Evolutionary conservation across 2,113 vertebrate genomes (phyloP), one percentile per base, ranked within the genome.

Genomic region (Poecile atricapillus): DNA sequence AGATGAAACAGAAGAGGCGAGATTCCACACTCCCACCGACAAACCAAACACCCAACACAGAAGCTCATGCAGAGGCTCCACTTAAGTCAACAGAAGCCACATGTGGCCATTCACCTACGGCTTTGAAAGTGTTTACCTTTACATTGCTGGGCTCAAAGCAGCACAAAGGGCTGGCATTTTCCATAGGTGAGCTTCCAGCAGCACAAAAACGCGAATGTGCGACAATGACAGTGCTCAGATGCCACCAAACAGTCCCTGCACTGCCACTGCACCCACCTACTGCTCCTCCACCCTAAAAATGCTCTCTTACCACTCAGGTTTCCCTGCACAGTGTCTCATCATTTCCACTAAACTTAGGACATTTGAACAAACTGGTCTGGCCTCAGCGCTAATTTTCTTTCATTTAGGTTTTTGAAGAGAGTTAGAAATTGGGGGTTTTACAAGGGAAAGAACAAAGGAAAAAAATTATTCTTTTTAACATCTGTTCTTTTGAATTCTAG

Each of bases 11-110:
- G 87, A 91, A 73, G 44, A 75, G 49, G 60, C 52, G 84, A 79
- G 39, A 82, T 33, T 67, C 64, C 58, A 28, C 8, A 10, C 28
- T 84, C 60, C 75, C 65, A 64, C 4, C 15, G 80, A 50, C 67
- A 97, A 96, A 85, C 82, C 95, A 97, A 95, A 95, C 91, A 74
- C 43, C 80, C 83, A 87, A 39, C 76, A 62, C 70, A 84, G 92
- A 89, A 95, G 87, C 75, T 95, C 76, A 85, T 3, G 22, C n/a
- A 95, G 73, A 95, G 84, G 44, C 96, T 94, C 91, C 89, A 69
- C 67, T 95, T 85, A 97, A 97, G 92, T 97, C 96, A 97, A 95
- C 96, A 97, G 96, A 92, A 96, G 90, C 87, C 95, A 94, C 83
- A 94, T 92, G 90, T 87, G 59, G 56, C 58, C 88, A 70, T 82